A percentile compares a stretch with the other conserved stretches of the same genome.
These are phyloP conservation scores for Pristionchus japonicus DNA, from an alignment of 2,888 invertebrate genomes.

Conservation along the genomic window DNA sequence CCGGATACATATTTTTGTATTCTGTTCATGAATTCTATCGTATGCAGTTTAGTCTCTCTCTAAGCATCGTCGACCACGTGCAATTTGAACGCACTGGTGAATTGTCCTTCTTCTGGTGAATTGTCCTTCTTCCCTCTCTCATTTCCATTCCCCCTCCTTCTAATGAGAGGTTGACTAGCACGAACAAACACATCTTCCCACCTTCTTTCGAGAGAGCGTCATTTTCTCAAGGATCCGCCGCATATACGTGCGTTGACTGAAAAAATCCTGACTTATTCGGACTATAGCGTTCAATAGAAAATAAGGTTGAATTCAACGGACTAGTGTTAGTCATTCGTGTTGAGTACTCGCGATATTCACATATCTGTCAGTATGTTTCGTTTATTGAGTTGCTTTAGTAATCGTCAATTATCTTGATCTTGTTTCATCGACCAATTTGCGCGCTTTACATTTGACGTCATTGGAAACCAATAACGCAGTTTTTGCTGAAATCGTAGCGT, in stretches of 20 bases:
- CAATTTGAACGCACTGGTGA: no score
- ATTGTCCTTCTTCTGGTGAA: neutral
- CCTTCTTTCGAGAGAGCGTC: neutral
- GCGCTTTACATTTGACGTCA: neutral
- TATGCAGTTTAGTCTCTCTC: neutral
- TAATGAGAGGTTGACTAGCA: neutral
- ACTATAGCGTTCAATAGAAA: no score
- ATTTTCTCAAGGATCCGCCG: neutral
- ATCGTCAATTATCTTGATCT: neutral
- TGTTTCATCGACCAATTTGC: neutral
- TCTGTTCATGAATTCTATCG: neutral
- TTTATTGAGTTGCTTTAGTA: neutral
- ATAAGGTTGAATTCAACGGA: neutral
- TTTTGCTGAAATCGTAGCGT: neutral
- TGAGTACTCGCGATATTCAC: neutral
- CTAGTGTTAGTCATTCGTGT: neutral
- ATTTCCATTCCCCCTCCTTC: neutral
- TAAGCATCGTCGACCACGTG: neutral
- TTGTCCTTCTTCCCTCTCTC: neutral
- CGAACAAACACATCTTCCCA: slow-evolving; percentile 4
- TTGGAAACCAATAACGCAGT: neutral
- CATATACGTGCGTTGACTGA: no score
- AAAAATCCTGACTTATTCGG: no score
- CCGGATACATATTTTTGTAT: neutral
- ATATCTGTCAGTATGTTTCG: neutral